Base-by-base conservation (phyloP, 1,140 invertebrate genomes). In the Drosophila kikkawai region DNA sequence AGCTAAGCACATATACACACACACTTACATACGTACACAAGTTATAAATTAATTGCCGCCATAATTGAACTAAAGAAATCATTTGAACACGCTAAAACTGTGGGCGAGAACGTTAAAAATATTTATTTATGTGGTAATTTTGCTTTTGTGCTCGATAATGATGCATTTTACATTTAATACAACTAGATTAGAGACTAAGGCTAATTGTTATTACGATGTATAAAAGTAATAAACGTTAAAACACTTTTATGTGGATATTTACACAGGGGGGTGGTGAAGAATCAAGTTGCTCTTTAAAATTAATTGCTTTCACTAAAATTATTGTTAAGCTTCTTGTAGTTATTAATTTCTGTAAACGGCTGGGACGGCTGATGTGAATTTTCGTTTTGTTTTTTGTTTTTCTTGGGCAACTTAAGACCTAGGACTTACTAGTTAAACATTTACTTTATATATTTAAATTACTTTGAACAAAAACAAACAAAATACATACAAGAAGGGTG, bases 151-250 rank as follows among this genome's bases (percentile, higher is more conserved):
- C 69, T 76, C 70, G 70, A 68, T 56, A 39, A 60, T 58, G 45
- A 77, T 84, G 77, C 44, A 55, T 70, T 69, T 65, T 69, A 61
- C 29, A 65, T 79, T 78, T 69, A 57, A 34, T 75, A 75, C 55
- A 48, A 19, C 64, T 78, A 85, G 64, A 70, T 88, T 69, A 90
- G 26, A 69, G 36, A 66, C 59, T 87, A 69, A 32, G 71, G 71
- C 81, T 88, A 87, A 75, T 88, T 90, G 73, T 88, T 88, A 88
- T 88, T 88, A 88, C 84, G 61, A 71, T 53, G 57, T 42, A 80
- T 79, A 71, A 69, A 84, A 66, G 84, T 90, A 88, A 88, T 88
- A 88, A 88, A 88, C 80, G 85, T 84, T 88, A 48, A 48, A 88
- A 69, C 64, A 70, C 64, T 63, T 42, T 41, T 48, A 51, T 70